phyloP scores from a whole-genome alignment of 2,888 invertebrate genomes.

The Ceramica pisi region DNA sequence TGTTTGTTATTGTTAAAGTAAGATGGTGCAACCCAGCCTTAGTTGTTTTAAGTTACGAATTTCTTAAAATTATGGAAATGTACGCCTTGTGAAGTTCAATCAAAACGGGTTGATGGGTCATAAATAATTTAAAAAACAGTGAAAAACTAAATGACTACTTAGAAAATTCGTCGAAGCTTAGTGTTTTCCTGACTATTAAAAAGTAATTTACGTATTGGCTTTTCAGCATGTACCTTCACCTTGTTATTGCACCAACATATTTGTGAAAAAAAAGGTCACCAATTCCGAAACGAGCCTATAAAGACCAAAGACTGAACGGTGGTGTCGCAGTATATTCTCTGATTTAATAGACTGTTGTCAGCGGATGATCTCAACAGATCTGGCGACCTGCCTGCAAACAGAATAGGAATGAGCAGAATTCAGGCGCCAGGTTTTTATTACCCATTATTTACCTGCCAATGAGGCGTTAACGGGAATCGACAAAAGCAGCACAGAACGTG shows the following conservation, averaged over 20 bases:
- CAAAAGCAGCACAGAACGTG: neutral
- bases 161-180: too few species aligned
- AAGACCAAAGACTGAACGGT: conserved; percentile 13
- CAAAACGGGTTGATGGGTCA: too few species aligned
- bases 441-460: too few species aligned
- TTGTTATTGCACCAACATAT: neutral
- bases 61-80: too few species aligned
- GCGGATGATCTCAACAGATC: neutral
- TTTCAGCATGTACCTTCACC: neutral
- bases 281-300: neutral
- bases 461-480: neutral
- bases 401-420: neutral
- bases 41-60: too few species aligned
- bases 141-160: too few species aligned
- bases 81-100: too few species aligned
- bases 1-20: too few species aligned
- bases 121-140: too few species aligned
- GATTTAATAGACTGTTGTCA: conserved; percentile 1
- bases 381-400: conserved; percentile 3
- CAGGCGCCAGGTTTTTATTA: conserved; percentile 3
- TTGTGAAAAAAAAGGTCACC: neutral
- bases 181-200: neutral
- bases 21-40: too few species aligned
- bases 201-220: conserved; percentile 11
- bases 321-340: conserved; percentile 12